A percentile compares a stretch with the other conserved stretches of the same genome.
Conservation (phyloP, 2,888 invertebrate species). For the Eugnorisma glareosa region DNA sequence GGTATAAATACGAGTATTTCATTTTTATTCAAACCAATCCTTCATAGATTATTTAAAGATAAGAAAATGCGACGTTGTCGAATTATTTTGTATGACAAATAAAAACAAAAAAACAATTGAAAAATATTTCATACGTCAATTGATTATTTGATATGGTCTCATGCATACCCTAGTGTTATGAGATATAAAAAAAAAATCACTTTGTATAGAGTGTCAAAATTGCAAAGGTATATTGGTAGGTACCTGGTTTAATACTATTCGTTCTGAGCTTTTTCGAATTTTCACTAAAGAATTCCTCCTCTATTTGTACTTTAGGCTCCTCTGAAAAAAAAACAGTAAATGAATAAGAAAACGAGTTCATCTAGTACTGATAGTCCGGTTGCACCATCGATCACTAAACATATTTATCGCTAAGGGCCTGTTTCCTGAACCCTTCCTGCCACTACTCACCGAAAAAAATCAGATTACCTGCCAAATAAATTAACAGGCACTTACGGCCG, state of each 20-base stretch:
- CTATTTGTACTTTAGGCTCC: conserved; percentile 87
- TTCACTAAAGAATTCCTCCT: conserved; percentile 85
- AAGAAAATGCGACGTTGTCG: too few relatives aligned
- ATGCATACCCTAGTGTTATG: too few relatives aligned
- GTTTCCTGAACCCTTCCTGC: too few relatives aligned
- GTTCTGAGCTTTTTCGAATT: conserved; percentile 80
- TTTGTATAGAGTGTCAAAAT: not conserved
- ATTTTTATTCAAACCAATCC: too few relatives aligned
- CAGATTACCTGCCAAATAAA: not conserved
- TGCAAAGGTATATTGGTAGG: not conserved
- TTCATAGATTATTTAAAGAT: too few relatives aligned
- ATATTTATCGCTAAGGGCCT: not conserved
- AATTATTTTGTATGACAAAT: too few relatives aligned
- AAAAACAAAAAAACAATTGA: too few relatives aligned
- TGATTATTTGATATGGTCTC: too few relatives aligned
- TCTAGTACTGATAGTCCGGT: not conserved
- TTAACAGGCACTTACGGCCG: not conserved
- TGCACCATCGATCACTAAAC: not conserved
- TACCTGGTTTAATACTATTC: conserved; percentile 84
- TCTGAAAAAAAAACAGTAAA: conserved; percentile 73
- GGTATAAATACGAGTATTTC: too few relatives aligned
- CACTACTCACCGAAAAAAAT: not conserved
- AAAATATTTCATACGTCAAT: too few relatives aligned
- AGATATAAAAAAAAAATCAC: too few relatives aligned
- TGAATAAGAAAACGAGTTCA: not conserved